Evolutionary conservation across 1,140 invertebrate species (phyloP), one percentile per base, ranked within the genome.

Genomic region (Aphelinus atriplicis): DNA sequence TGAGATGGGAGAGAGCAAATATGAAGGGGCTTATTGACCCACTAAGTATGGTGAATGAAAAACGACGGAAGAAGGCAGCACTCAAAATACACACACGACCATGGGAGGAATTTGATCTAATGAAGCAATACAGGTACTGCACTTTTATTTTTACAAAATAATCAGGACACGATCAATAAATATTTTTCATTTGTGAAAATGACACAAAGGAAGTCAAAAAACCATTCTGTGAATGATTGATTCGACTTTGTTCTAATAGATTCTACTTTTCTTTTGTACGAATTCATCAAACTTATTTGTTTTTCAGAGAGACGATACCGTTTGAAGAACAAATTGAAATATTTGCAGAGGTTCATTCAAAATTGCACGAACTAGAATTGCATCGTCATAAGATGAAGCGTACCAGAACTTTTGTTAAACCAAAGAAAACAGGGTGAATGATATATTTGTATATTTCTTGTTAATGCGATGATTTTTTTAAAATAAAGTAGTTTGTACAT

Each of bases 31-130:
- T 96, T n/a, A 84, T 90, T 75, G 91, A 92, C 77, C 86, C 93
- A 72, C 89, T 90, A 65, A 73, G 77, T 48, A 60, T 92, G 46
- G 71, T 80, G 9, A 91, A 90, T 78, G 88, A 92, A 76, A 92
- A 90, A 80, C 90, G 92, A 78, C 89, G 88, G 77, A 86, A 86
- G 45, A 90, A 90, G 80, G 90, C 91, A 50, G 85, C 89, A 78
- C 84, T 91, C 79, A 83, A 89, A 60, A 68, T 65, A 10, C 61
- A 63, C 56, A 89, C 88, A 63, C 94, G 90, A 80, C 94, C 95
- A 7, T 97, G 94, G 93, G 94, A 95, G 81, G 95, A 96, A 90
- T 97, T 94, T 88, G 97, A 99, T 87, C 88, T 98, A 56, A 97
- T 99, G 96, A 96, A 95, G 86, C 90, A 93, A 67, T 98, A 98